These are phyloP conservation scores for Heliconius nattereri DNA, from an alignment of 1,140 invertebrate species.

Conservation along the genomic window DNA sequence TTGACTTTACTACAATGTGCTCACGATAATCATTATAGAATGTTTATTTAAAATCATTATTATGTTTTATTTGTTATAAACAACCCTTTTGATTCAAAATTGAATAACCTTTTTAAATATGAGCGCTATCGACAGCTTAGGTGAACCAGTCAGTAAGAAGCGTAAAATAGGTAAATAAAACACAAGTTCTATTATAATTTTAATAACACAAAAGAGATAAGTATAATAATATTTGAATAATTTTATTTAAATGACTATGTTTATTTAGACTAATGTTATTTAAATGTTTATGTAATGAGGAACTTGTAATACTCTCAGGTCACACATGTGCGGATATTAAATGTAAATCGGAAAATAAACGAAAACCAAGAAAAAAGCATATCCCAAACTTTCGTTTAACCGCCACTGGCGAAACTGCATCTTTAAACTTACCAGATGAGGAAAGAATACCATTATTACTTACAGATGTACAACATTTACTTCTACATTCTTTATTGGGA, in stretches of 20 bases:
- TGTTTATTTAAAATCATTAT: slow-evolving; percentile 7
- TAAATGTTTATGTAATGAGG: neutral
- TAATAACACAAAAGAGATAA: too few relatives aligned
- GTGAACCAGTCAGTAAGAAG: slow-evolving; percentile 35
- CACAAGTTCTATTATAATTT: too few relatives aligned
- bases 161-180: slow-evolving; percentile 31
- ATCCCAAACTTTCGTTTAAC: slow-evolving; percentile 83
- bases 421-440: slow-evolving; percentile 76
- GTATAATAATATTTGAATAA: neutral
- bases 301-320: slow-evolving; percentile 19
- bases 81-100: slow-evolving; percentile 9
- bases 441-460: slow-evolving; percentile 89
- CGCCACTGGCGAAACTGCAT: slow-evolving; percentile 83
- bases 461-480: slow-evolving; percentile 90
- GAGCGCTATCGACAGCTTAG: slow-evolving; percentile 10
- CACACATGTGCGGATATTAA: neutral
- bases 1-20: slow-evolving; percentile 14
- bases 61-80: slow-evolving; percentile 2
- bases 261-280: neutral
- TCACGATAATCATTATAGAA: neutral
- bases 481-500: slow-evolving; percentile 88
- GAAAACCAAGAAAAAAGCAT: slow-evolving; percentile 78
- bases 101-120: slow-evolving; percentile 8
- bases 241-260: neutral
- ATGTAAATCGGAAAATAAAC: neutral